Conservation (phyloP, 2,113 vertebrate species). For the Formicarius rufipectus region DNA sequence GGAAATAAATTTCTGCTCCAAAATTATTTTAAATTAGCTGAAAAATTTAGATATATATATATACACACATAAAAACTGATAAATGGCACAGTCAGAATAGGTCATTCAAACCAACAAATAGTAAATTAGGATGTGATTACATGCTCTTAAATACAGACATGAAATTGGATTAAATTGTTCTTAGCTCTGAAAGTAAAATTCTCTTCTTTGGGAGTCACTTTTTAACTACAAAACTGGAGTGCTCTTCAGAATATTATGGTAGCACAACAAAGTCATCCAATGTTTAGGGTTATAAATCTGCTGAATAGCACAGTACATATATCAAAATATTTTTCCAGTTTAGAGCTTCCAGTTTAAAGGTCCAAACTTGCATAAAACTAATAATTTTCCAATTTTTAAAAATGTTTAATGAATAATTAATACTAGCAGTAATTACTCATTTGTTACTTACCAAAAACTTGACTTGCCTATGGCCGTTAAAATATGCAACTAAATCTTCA, state of each 20-base stretch:
- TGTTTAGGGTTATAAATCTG: neutral
- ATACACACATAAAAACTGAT: neutral
- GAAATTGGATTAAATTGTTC: neutral
- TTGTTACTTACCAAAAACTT: neutral
- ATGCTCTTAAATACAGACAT: neutral
- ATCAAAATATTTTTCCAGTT: neutral
- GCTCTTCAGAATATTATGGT: neutral
- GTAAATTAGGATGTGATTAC: neutral
- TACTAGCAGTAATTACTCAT: neutral
- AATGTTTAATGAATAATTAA: neutral
- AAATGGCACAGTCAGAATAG: neutral
- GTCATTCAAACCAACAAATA: neutral
- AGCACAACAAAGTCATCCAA: neutral
- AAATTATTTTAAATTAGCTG: neutral
- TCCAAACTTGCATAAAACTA: neutral
- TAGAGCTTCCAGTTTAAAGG: neutral
- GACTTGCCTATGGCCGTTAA: neutral
- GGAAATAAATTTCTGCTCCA: neutral
- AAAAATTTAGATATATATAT: neutral
- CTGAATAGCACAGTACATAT: neutral
- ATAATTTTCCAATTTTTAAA: neutral
- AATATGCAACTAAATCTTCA: neutral
- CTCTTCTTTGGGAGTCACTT: neutral
- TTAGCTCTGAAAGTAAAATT: neutral
- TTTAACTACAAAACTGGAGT: neutral